Evolutionary conservation across 2,797 vertebrate species (phyloP).

Genomic region (Anguilla pacifica): DNA sequence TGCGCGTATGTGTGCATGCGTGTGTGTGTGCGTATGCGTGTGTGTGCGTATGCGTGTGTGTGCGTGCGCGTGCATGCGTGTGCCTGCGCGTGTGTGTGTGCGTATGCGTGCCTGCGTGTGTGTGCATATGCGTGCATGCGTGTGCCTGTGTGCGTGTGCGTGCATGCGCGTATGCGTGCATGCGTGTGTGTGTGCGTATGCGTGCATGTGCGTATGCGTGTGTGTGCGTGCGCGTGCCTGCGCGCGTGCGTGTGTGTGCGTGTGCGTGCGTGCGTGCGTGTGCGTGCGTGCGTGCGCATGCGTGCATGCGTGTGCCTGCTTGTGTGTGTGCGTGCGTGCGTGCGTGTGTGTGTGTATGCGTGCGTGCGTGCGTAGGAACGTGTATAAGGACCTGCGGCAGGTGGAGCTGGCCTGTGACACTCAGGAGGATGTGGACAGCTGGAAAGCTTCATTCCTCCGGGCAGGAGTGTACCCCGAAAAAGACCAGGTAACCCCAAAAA

Average conservation of each 20-base stretch:
- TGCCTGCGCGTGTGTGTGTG: no score
- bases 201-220: conserved; percentile 14
- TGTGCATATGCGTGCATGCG: no score
- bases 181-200: conserved; percentile 49
- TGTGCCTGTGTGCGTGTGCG: no score
- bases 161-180: no score
- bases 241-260: neutral
- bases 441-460: conserved; percentile 95
- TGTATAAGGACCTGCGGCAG: conserved; percentile 95
- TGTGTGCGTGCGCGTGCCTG: conserved; percentile 7
- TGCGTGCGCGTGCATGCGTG: no score
- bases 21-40: no score
- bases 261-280: conserved; percentile 21
- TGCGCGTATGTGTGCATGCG: no score
- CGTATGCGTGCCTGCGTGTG: no score
- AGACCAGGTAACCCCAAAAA: conserved; percentile 77
- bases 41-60: no score
- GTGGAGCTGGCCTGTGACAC: conserved; percentile 93
- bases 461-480: conserved; percentile 95
- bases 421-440: conserved; percentile 97
- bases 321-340: neutral
- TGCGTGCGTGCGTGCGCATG: neutral
- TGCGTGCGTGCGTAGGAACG: conserved; percentile 75
- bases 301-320: conserved; percentile 31
- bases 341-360: conserved; percentile 68